Conservation (phyloP, 2,113 vertebrate genomes). For the Pimephales promelas region DNA sequence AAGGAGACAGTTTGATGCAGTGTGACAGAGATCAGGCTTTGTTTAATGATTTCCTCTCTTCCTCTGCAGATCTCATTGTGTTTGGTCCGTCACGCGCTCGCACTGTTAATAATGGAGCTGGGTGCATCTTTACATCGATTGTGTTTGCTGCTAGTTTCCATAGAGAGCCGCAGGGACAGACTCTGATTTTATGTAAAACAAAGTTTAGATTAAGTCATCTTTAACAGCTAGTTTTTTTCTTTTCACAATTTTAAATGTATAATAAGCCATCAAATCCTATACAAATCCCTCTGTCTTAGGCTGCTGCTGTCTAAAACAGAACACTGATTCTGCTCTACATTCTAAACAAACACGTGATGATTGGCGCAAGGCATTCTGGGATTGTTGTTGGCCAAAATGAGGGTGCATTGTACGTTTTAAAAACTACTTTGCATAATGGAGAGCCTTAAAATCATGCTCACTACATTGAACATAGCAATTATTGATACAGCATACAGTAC, state of each 20-base stretch:
- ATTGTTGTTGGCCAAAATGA: neutral
- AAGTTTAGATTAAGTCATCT: neutral
- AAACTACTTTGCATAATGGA: neutral
- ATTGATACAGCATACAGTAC: neutral
- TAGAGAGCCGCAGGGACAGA: constrained; percentile 6
- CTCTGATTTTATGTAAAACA: neutral
- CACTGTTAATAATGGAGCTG: constrained; percentile 13
- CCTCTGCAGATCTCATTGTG: constrained; percentile 28
- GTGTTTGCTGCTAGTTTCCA: constrained; percentile 24
- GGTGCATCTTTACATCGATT: constrained; percentile 43
- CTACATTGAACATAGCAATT: neutral
- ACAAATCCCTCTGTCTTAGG: neutral
- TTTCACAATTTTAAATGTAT: neutral
- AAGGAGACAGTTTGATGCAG: constrained; percentile 37
- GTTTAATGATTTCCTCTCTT: constrained; percentile 39
- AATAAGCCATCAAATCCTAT: neutral
- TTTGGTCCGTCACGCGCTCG: constrained; percentile 17
- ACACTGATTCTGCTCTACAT: neutral
- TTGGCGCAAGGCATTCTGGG: no score
- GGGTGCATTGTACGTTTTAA: neutral
- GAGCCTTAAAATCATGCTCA: neutral
- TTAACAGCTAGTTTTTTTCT: neutral
- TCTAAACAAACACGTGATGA: no score
- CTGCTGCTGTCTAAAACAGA: neutral
- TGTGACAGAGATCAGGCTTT: constrained; percentile 37